phyloP scores from a whole-genome alignment of 2,113 vertebrate species.

The Psittacara wagleri region DNA sequence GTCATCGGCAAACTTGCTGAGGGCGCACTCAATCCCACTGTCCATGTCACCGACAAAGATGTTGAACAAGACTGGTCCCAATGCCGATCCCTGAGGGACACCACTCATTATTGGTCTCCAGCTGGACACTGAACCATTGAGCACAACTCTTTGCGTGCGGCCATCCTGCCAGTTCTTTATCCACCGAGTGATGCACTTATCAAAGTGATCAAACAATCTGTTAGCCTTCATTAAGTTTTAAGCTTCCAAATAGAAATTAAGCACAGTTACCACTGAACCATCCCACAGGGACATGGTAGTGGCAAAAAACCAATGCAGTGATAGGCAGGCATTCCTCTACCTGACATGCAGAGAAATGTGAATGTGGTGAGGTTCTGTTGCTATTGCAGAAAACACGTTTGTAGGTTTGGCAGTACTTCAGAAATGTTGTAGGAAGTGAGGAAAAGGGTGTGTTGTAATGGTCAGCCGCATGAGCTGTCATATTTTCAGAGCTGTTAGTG shows the following conservation, averaged over 20 bases:
- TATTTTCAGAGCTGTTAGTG: neutral
- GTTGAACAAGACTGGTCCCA: too few relatives aligned
- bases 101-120: too few relatives aligned
- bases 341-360: neutral
- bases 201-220: neutral
- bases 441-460: neutral
- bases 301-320: neutral
- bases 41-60: too few relatives aligned
- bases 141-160: too few relatives aligned
- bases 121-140: too few relatives aligned
- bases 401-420: neutral
- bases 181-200: too few relatives aligned
- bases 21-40: too few relatives aligned
- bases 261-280: neutral
- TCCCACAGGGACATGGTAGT: neutral
- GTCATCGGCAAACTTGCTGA: too few relatives aligned
- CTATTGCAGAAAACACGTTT: neutral
- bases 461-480: fast-evolving
- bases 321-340: neutral
- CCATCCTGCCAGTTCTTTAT: too few relatives aligned
- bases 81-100: too few relatives aligned
- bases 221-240: neutral
- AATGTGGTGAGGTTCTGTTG: neutral
- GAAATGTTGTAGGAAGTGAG: neutral
- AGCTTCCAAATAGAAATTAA: neutral